These are phyloP conservation scores for Sminthopsis crassicaudata DNA, from an alignment of 2,113 vertebrate species.

Conservation along the genomic window DNA sequence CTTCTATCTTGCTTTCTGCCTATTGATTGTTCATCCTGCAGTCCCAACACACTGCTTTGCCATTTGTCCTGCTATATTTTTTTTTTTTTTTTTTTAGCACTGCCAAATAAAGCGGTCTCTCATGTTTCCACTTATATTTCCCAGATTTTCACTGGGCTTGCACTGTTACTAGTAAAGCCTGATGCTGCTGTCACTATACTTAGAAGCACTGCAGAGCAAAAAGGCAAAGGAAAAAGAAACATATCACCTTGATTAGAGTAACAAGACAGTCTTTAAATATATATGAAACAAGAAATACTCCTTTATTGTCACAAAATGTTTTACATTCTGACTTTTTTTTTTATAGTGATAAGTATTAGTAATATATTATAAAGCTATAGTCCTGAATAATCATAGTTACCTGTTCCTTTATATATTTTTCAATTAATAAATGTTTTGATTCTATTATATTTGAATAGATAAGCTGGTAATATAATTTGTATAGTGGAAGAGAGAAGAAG, in stretches of 20 bases:
- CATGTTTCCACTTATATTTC: conserved; percentile 87
- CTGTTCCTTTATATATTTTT: conserved; percentile 54
- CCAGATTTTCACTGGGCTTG: conserved; percentile 87
- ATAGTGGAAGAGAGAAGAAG: conserved; percentile 30
- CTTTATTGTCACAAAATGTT: conserved; percentile 70
- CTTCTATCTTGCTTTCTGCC: conserved; percentile 90
- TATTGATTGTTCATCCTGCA: conserved; percentile 93
- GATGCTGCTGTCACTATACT: conserved; percentile 89
- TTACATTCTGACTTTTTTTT: conserved; percentile 76
- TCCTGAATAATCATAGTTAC: conserved; percentile 16
- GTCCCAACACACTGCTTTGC: conserved; percentile 84
- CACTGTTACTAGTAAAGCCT: conserved; percentile 88
- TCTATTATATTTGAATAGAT: conserved; percentile 34
- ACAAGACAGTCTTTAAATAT: conserved; percentile 71
- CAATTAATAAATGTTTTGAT: conserved; percentile 31
- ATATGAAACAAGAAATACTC: conserved; percentile 71
- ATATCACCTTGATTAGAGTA: conserved; percentile 65
- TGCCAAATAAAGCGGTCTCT: conserved; percentile 97
- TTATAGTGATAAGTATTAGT: conserved; percentile 59
- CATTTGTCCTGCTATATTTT: conserved; percentile 89
- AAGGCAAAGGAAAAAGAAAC: conserved; percentile 57
- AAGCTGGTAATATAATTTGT: conserved; percentile 36
- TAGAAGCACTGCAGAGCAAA: conserved; percentile 85
- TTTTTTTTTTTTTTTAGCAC: conserved; percentile 84
- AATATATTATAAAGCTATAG: conserved; percentile 1